Base-by-base conservation (phyloP, 1,140 invertebrate genomes). In the Penaeus chinensis region DNA sequence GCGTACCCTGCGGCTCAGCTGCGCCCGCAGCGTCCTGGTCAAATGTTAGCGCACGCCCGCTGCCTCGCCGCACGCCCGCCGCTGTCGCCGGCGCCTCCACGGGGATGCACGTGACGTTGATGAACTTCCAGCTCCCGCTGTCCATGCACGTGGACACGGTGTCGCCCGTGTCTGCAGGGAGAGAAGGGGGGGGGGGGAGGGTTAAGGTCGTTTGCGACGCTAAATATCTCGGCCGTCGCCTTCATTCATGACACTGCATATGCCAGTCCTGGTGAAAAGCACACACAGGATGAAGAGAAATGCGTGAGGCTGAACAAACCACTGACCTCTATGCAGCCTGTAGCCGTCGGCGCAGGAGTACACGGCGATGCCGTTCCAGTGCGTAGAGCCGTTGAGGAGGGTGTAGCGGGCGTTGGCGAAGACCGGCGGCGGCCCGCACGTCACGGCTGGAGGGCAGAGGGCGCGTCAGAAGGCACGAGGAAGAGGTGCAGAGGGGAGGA, bases 341-440 rank as follows among this genome's bases (percentile, higher is more conserved):
- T 85, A 90, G 18, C 90, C 90, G 63, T 85, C 80, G 24, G 69
- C 83, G 37, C 90, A 91, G 47, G 90, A 84, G 80, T 91, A 91
- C 3, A 90, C 89, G 69, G 89, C 90, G 18, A 91, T 89, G 27
- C 90, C 89, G 20, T 87, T 88, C 85, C 80, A 89, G 13, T 79
- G 77, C 18, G 90, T 82, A 11, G 90, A 89, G 37, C 84, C 86
- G 77, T 91, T 91, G n/a, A 91, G 78, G n/a, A 91, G 88, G 13
- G 89, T 90, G 78, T 90, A 81, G 11, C 82, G 66, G 4, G 90
- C 83, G 65, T 90, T 54, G 13, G 76, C 74, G 54, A 91, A 88
- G 22, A 77, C 80, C 8, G 89, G 86, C 13, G 90, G 90, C 11
- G 88, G 78, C 0, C 90, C 90, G 60, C 90, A 91, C 24, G 87